These are phyloP conservation scores for Amphiduros pacificus DNA, from an alignment of 2,888 invertebrate species.

Conservation along the genomic window DNA sequence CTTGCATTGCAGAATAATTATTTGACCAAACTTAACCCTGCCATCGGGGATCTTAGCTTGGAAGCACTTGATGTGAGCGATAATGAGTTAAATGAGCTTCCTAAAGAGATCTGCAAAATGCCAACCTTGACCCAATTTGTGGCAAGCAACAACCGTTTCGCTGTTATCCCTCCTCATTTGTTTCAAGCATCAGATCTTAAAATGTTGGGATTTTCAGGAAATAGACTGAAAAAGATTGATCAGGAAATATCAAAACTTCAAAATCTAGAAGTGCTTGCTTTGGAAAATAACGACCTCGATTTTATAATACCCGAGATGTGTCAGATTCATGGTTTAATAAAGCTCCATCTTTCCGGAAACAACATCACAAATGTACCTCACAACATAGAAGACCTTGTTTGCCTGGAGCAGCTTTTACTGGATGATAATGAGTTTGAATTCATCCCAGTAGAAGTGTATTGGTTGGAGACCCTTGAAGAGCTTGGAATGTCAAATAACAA, in stretches of 20 bases:
- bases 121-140: conserved; percentile 37
- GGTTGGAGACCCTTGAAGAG: conserved; percentile 36
- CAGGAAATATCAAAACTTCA: conserved; percentile 38
- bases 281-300: conserved; percentile 48
- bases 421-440: conserved; percentile 54
- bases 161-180: conserved; percentile 39
- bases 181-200: conserved; percentile 37
- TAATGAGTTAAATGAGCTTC: conserved; percentile 43
- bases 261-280: conserved; percentile 41
- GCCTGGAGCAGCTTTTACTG: conserved; percentile 42
- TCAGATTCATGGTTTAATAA: conserved; percentile 40
- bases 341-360: conserved; percentile 50
- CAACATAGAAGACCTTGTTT: conserved; percentile 44
- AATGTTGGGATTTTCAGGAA: conserved; percentile 43
- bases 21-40: conserved; percentile 35
- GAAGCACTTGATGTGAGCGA: conserved; percentile 45
- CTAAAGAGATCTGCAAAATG: conserved; percentile 37
- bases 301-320: conserved; percentile 48
- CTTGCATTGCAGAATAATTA: conserved; percentile 41
- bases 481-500: conserved; percentile 49
- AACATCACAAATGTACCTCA: conserved; percentile 49
- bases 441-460: conserved; percentile 44
- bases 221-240: conserved; percentile 42
- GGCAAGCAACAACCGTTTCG: conserved; percentile 40
- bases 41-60: conserved; percentile 35